Base-by-base conservation (phyloP, 2,888 invertebrate species). In the Ferrisia virgata region DNA sequence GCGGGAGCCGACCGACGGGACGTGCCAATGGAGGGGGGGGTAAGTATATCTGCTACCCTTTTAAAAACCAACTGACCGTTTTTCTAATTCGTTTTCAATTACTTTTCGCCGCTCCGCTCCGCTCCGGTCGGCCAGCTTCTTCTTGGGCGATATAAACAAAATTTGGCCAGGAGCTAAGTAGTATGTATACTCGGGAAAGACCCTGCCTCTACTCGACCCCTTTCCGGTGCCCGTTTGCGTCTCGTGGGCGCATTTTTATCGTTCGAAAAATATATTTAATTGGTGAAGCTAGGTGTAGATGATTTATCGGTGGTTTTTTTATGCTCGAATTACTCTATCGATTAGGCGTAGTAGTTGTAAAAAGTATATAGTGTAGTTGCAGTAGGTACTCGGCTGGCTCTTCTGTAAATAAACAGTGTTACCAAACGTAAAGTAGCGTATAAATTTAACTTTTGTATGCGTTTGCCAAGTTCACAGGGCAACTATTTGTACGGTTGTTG, bases 321-420 rank as follows among this genome's bases (percentile, higher is more conserved):
- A 76, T 76, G 72, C 72, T 76, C 72, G 33, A 64, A 76, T 76
- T 76, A 76, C 72, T 76, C 36, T 4, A 76, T 76, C 72, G 72
- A 76, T 76, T 76, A 76, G 36, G 18, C 72, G 36, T 36, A 64
- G 13, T 36, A 36, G 5, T n/a, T n/a, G n/a, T n/a, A n/a, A n/a
- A n/a, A n/a, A n/a, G n/a, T n/a, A n/a, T n/a, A n/a, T n/a, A n/a
- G n/a, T n/a, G n/a, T n/a, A n/a, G 36, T 6, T 4, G 36, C 13
- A 53, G 22, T 53, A 53, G 18, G 53, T 53, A 53, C 53, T 53
- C 11, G 53, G 36, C 22, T 36, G 72, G 72, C 72, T 76, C 72
- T 76, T 76, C 72, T 76, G 72, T 76, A 76, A 76, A 76, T 76
- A 76, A 76, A 76, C 72, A 76, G 72, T 76, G 72, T 76, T 76